Conservation (phyloP, 1,140 invertebrate genomes). For the Magallana angulata region DNA sequence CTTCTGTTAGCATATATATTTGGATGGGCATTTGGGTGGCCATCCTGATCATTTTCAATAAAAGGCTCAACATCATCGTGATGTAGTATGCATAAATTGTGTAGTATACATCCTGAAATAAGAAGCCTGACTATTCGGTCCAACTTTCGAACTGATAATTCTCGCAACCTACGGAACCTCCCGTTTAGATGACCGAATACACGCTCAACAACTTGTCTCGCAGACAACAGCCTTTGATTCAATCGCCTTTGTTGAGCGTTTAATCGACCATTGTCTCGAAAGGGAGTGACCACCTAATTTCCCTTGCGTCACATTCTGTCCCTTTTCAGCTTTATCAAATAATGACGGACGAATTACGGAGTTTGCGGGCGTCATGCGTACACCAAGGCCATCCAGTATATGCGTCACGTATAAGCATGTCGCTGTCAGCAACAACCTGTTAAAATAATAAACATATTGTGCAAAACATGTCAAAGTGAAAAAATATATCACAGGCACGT, state of each 20-base stretch:
- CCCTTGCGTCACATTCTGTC: no score
- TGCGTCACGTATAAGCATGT: conserved; percentile 23
- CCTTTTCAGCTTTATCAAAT: no score
- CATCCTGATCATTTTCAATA: conserved; percentile 40
- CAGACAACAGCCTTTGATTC: conserved; percentile 34
- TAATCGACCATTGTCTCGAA: conserved; percentile 47
- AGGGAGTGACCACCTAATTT: not conserved
- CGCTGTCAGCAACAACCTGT: conserved; percentile 17
- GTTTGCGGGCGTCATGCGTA: conserved; percentile 47
- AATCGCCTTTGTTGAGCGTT: conserved; percentile 41
- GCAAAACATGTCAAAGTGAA: not conserved
- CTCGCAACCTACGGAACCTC: conserved; percentile 50
- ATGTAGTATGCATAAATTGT: conserved; percentile 48
- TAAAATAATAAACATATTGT: not conserved
- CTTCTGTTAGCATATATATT: conserved; percentile 46
- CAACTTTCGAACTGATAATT: conserved; percentile 13
- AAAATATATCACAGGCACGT: no score
- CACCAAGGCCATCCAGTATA: conserved; percentile 54
- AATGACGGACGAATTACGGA: not conserved
- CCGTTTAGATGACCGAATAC: conserved; percentile 52
- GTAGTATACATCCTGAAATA: not conserved
- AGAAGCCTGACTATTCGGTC: conserved; percentile 44
- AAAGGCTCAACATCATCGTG: conserved; percentile 44
- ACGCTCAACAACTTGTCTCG: not conserved
- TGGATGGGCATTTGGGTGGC: conserved; percentile 52